Conservation (phyloP, 1,140 invertebrate genomes). For the Ooceraea biroi region DNA sequence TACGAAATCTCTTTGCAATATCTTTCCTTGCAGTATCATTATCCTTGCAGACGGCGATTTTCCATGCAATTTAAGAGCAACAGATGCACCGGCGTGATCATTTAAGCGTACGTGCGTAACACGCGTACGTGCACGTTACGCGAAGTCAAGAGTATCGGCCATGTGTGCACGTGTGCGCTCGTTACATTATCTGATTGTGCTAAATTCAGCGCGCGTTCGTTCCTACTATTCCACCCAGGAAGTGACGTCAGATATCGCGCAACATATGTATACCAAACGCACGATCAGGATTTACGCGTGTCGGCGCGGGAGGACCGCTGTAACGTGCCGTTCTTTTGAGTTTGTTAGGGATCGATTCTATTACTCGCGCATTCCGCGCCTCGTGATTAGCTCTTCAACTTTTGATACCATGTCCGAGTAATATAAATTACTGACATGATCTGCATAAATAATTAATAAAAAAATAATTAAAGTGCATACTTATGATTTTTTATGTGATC, state of each 20-base stretch:
- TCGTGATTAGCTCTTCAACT: too few species aligned
- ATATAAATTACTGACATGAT: too few species aligned
- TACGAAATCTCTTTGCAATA: too few species aligned
- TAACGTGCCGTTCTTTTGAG: not conserved
- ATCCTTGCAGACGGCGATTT: too few species aligned
- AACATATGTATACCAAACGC: conserved; percentile 9
- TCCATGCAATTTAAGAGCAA: conserved; percentile 17
- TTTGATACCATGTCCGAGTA: too few species aligned
- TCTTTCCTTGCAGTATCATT: too few species aligned
- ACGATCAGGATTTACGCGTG: conserved; percentile 54
- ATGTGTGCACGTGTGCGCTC: conserved; percentile 36
- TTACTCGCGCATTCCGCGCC: too few species aligned
- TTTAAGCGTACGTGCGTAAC: not conserved
- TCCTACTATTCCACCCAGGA: conserved; percentile 67
- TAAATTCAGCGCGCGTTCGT: conserved; percentile 70
- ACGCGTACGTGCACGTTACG: conserved; percentile 31
- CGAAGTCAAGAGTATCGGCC: conserved; percentile 56
- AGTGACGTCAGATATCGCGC: conserved; percentile 71
- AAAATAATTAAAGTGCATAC: too few species aligned
- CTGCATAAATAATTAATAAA: too few species aligned
- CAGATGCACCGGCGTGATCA: conserved; percentile 22
- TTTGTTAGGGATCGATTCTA: too few species aligned
- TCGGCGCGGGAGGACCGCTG: not conserved
- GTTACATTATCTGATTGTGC: conserved; percentile 74
- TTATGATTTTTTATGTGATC: too few species aligned